Evolutionary conservation across 2,888 invertebrate species (phyloP), one percentile per base, ranked within the genome.

Genomic region (Loripinus fragilis): DNA sequence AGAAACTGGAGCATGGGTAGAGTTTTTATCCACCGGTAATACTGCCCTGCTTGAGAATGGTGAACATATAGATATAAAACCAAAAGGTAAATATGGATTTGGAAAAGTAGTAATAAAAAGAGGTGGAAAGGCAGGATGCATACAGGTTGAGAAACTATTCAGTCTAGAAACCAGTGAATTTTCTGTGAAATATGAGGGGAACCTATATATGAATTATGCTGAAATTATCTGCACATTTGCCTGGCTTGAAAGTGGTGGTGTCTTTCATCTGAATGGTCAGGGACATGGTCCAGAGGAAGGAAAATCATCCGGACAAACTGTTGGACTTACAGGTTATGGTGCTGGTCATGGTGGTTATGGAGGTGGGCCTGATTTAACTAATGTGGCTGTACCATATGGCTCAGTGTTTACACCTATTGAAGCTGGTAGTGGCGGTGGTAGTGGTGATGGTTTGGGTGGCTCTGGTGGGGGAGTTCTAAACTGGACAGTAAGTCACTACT

Each of bases 321-420:
- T 75, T 0, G 68, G 69, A 65, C 74, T 77, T 7, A 74, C 79
- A 60, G 90, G 90, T n/a, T 87, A 86, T 74, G 90, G 90, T 23
- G 90, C 88, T 7, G 81, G 83, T 20, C 88, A 89, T 85, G 90
- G 90, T 23, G 90, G 90, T 0, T 84, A 86, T 76, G 90, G 90
- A 42, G 89, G 90, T 65, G 86, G 86, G 15, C 52, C 80, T 17
- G 73, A 86, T 68, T 77, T 83, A 12, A 41, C 55, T n/a, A 45
- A 33, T n/a, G 70, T 85, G 20, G 45, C 86, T 25, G 66, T 71
- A 23, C 86, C 90, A 0, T 90, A 90, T 80, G 89, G 86, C 2
- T 88, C 88, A 20, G 81, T 88, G 8, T 87, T 86, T 66, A 72
- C 76, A 1, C 89, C 90, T 0, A 28, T 25, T 38, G 75, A 83